Evolutionary conservation across 2,113 vertebrate species (phyloP).

Genomic region (Galemys pyrenaicus): DNA sequence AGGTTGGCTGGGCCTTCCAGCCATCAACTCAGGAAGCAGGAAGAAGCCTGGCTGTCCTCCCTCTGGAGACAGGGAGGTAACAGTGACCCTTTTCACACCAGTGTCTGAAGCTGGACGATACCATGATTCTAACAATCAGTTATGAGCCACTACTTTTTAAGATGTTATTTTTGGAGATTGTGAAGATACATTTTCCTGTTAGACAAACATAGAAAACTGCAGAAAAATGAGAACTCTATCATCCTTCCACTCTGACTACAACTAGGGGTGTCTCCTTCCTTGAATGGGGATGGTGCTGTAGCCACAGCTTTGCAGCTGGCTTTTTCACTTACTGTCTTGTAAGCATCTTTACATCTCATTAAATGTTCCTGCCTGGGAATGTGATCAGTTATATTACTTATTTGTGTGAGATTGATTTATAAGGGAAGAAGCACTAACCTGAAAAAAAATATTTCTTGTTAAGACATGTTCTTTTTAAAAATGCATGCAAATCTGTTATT

Average conservation of each 20-base stretch:
- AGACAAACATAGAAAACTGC: conserved; percentile 42
- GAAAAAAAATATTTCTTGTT: conserved; percentile 60
- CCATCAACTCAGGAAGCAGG: background rate
- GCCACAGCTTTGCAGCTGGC: background rate
- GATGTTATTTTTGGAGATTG: conserved; percentile 50
- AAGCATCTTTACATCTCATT: conserved; percentile 31
- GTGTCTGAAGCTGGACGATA: background rate
- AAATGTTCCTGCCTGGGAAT: conserved; percentile 46
- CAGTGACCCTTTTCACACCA: background rate
- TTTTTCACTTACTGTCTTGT: conserved; percentile 23
- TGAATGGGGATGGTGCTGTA: background rate
- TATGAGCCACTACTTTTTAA: conserved; percentile 52
- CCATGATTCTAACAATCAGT: background rate
- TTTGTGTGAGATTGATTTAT: conserved; percentile 17
- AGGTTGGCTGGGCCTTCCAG: background rate
- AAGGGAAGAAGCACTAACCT: conserved; percentile 48
- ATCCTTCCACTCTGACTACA: background rate
- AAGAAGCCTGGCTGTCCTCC: background rate
- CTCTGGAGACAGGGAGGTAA: background rate
- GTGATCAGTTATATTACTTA: conserved; percentile 25
- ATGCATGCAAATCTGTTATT: conserved; percentile 48
- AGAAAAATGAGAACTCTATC: background rate
- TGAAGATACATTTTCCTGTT: conserved; percentile 7
- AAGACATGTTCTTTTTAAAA: conserved; percentile 46
- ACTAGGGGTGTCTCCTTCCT: background rate